Evolutionary conservation across 2,888 invertebrate species (phyloP).

Genomic region (Cotesia congregata): DNA sequence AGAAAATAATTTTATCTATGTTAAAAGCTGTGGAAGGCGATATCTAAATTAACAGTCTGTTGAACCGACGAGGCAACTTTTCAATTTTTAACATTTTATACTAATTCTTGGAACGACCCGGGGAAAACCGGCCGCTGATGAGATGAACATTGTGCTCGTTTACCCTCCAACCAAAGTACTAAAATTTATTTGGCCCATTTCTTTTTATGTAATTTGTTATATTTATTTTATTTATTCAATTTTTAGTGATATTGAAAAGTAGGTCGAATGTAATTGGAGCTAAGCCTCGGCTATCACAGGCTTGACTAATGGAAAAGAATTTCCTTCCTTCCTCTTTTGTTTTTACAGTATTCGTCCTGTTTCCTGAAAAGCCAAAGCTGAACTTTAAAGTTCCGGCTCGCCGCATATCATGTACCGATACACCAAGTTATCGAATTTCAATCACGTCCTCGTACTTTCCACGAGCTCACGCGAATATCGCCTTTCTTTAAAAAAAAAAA

Average conservation of each 20-base stretch:
- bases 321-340: constrained; percentile 16
- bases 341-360: constrained; percentile 26
- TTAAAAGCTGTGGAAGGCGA: no score
- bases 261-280: constrained; percentile 9
- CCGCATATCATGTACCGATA: constrained; percentile 26
- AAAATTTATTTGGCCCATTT: background rate
- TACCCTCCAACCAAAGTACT: constrained; percentile 14
- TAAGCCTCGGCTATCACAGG: background rate
- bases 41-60: no score
- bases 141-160: constrained; percentile 22
- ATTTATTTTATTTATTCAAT: background rate
- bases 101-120: no score
- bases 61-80: no score
- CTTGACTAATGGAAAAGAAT: constrained; percentile 5
- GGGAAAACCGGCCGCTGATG: no score
- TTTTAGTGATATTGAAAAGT: background rate
- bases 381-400: constrained; percentile 26
- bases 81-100: no score
- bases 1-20: no score
- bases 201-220: background rate
- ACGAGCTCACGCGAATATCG: constrained; percentile 43
- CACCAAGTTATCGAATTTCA: constrained; percentile 56
- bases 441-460: constrained; percentile 55
- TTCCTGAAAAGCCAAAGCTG: constrained; percentile 19
- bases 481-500: constrained; percentile 23